Percentiles rank a stretch among this genome's conserved stretches.
Evolutionary conservation across 1,140 invertebrate genomes (phyloP).

Genomic region (Diachasmimorpha longicaudata): DNA sequence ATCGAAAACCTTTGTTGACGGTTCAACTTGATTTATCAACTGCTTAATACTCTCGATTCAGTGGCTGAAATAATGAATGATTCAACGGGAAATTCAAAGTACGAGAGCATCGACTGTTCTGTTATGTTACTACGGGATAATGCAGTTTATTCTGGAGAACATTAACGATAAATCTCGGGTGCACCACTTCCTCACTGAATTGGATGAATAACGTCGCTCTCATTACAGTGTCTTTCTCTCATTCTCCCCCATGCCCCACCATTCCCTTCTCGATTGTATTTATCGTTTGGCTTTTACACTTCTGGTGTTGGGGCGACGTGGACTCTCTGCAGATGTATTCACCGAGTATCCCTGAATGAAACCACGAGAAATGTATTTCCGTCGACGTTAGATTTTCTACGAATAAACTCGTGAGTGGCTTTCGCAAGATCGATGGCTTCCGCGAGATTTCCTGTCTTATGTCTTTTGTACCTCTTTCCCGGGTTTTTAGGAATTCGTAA

Average conservation of each 20-base stretch:
- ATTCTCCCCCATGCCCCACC: constrained; percentile 2
- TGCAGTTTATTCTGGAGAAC: constrained; percentile 15
- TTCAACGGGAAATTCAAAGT: constrained; percentile 1
- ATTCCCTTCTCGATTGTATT: background rate
- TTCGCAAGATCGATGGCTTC: constrained; percentile 25
- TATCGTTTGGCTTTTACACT: background rate
- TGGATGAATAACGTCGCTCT: constrained; percentile 25
- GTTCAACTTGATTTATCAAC: background rate
- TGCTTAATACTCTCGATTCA: background rate
- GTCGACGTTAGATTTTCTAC: constrained; percentile 17
- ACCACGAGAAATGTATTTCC: constrained; percentile 24
- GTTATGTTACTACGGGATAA: background rate
- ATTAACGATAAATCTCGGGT: constrained; percentile 20
- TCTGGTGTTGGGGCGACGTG: background rate
- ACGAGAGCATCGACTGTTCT: background rate
- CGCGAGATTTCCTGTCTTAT: constrained; percentile 12
- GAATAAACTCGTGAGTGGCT: constrained; percentile 16
- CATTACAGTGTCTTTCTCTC: constrained; percentile 13
- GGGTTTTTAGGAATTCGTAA: background rate
- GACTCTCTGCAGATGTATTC: constrained; percentile 21
- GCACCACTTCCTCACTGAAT: constrained; percentile 12
- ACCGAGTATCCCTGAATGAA: constrained; percentile 25
- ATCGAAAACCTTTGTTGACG: too few relatives aligned
- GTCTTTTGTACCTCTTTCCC: background rate
- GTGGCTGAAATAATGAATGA: background rate